A percentile compares a stretch with the other conserved stretches of the same genome.
These are phyloP conservation scores for Epinephelus moara DNA, from an alignment of 2,113 vertebrate genomes.

Conservation along the genomic window DNA sequence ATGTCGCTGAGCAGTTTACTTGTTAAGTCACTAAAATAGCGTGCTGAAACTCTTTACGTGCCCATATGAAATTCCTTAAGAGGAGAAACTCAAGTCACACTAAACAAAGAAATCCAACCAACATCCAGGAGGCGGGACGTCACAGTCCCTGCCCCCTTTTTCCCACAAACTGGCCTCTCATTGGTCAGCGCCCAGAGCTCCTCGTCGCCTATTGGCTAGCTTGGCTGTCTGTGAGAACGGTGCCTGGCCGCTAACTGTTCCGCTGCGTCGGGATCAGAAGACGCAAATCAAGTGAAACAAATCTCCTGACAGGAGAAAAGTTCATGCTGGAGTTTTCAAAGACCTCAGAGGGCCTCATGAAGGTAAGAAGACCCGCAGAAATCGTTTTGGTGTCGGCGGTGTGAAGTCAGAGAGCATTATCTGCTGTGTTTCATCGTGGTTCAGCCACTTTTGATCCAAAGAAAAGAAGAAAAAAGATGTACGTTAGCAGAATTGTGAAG, in stretches of 20 bases:
- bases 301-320: constrained; percentile 74
- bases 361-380: constrained; percentile 68
- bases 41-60: neutral
- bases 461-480: constrained; percentile 10
- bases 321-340: constrained; percentile 78
- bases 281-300: constrained; percentile 76
- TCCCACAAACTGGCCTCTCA: neutral
- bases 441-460: constrained; percentile 22
- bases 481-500: constrained; percentile 4
- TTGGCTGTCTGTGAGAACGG: constrained; percentile 20
- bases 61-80: neutral
- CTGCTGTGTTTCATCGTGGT: neutral
- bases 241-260: constrained; percentile 52
- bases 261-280: constrained; percentile 66
- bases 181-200: constrained; percentile 57
- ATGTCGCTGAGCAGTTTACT: neutral
- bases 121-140: constrained; percentile 48
- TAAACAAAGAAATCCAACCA: constrained; percentile 80
- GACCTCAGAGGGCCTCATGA: constrained; percentile 71
- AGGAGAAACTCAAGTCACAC: constrained; percentile 44
- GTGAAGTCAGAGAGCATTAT: neutral
- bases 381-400: neutral
- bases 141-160: constrained; percentile 53
- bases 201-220: constrained; percentile 63
- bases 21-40: neutral